Evolutionary conservation across 2,888 invertebrate species (phyloP).

Genomic region (Troides oblongomaculatus): DNA sequence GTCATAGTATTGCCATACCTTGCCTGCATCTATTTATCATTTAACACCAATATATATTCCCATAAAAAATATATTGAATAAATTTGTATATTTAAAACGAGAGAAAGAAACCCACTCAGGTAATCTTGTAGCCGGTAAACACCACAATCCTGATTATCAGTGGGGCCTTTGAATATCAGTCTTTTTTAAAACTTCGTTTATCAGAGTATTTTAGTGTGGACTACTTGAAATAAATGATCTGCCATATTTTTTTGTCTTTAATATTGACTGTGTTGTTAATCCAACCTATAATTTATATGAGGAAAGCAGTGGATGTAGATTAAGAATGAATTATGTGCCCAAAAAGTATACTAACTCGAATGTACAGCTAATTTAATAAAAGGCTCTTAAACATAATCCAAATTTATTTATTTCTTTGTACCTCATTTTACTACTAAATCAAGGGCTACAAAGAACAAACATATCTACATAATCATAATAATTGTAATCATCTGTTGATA

Average conservation of each 20-base stretch:
- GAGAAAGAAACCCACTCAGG: too few species aligned
- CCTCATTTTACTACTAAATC: background rate
- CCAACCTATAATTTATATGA: slow-evolving; percentile 64
- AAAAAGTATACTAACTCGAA: slow-evolving; percentile 80
- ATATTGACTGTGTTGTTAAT: slow-evolving; percentile 73
- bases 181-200: slow-evolving; percentile 69
- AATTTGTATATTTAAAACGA: too few species aligned
- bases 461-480: too few species aligned
- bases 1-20: slow-evolving; percentile 75
- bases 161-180: slow-evolving; percentile 51
- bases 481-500: too few species aligned
- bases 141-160: too few species aligned
- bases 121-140: too few species aligned
- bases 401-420: slow-evolving; percentile 1
- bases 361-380: slow-evolving; percentile 81
- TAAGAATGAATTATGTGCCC: slow-evolving; percentile 78
- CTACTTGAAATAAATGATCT: slow-evolving; percentile 79
- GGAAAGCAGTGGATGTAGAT: slow-evolving; percentile 66
- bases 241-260: slow-evolving; percentile 75
- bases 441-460: background rate
- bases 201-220: slow-evolving; percentile 70
- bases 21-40: slow-evolving; percentile 76
- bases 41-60: too few species aligned
- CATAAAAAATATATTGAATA: too few species aligned
- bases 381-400: slow-evolving; percentile 64